These are phyloP conservation scores for Frankliniella fusca DNA, from an alignment of 2,888 invertebrate genomes.

Conservation along the genomic window DNA sequence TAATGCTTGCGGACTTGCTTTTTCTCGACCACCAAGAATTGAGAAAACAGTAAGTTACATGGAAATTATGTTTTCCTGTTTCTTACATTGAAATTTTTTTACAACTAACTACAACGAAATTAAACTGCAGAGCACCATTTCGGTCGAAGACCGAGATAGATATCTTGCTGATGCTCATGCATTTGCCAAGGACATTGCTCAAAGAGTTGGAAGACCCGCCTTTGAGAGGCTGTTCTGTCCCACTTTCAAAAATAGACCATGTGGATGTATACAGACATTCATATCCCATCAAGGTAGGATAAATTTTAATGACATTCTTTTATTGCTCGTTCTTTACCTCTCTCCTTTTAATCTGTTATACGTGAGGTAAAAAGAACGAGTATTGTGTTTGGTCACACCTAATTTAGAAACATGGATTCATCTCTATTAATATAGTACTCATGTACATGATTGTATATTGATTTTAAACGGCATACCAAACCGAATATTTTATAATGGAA, in stretches of 20 bases:
- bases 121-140: background rate
- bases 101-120: background rate
- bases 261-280: conserved; percentile 37
- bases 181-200: background rate
- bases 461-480: too few species aligned
- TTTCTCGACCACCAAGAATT: background rate
- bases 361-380: too few species aligned
- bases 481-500: background rate
- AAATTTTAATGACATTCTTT: background rate
- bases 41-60: background rate
- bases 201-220: conserved; percentile 31
- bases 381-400: too few species aligned
- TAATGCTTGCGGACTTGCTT: background rate
- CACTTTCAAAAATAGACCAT: conserved; percentile 34
- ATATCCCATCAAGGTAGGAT: background rate
- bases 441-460: too few species aligned
- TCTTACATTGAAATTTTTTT: background rate
- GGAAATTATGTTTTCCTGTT: background rate
- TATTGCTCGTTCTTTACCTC: too few species aligned
- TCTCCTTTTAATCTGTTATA: too few species aligned
- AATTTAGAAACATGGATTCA: too few species aligned
- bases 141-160: background rate
- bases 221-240: conserved; percentile 36
- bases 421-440: too few species aligned
- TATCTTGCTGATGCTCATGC: background rate